phyloP scores from a whole-genome alignment of 2,888 invertebrate genomes.

The Fragum whitleyi region DNA sequence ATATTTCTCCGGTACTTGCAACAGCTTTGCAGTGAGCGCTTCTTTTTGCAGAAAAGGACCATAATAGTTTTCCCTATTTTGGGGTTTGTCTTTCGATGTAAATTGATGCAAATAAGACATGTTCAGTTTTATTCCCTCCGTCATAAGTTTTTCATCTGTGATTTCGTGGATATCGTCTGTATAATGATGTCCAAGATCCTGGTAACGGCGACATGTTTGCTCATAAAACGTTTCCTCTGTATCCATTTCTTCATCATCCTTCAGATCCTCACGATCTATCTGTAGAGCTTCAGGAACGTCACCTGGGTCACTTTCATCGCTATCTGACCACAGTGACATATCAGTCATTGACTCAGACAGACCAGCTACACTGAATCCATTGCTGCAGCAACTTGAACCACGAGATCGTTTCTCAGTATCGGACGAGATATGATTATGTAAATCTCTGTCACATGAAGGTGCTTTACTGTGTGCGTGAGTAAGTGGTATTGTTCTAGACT shows the following conservation, averaged over 20 bases:
- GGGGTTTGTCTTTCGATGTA: background rate
- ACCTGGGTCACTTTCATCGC: constrained; percentile 9
- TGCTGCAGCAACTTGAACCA: background rate
- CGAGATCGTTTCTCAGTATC: background rate
- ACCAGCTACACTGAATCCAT: background rate
- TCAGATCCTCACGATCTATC: background rate
- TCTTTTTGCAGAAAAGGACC: background rate
- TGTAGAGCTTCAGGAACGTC: background rate
- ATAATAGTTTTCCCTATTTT: constrained; percentile 42
- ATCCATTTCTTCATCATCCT: background rate
- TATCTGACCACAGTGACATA: constrained; percentile 29
- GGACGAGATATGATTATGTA: background rate
- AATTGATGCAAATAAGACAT: constrained; percentile 23
- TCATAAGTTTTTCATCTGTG: constrained; percentile 28
- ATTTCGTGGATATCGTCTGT: constrained; percentile 2
- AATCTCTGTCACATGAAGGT: background rate
- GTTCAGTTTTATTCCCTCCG: constrained; percentile 21
- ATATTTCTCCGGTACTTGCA: constrained; percentile 51
- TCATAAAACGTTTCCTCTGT: constrained; percentile 50
- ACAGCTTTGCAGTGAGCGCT: constrained; percentile 18
- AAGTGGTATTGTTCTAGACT: background rate
- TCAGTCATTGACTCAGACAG: constrained; percentile 1
- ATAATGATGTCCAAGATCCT: constrained; percentile 5
- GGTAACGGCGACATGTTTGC: constrained; percentile 41
- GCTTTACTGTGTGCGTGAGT: background rate